Evolutionary conservation across 2,888 invertebrate species (phyloP), one percentile per base, ranked within the genome.

Genomic region (Scaptomyza cyrtandrae): DNA sequence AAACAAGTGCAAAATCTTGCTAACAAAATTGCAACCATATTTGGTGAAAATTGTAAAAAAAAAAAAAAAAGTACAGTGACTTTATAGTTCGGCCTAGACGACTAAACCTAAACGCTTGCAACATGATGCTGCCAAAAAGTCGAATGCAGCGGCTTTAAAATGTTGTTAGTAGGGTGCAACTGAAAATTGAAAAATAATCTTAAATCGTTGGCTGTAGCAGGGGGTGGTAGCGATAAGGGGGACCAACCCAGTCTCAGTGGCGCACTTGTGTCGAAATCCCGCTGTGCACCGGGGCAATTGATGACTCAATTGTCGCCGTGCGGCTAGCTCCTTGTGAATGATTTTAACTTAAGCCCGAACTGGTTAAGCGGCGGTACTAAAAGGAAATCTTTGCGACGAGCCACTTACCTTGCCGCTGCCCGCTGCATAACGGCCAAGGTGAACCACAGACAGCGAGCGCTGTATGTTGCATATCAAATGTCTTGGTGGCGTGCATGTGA

Each of bases 1-100:
- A 37, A 66, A 70, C 78, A 80, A 80, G 73, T 84, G 79, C 75
- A 63, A 78, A 78, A 87, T 85, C 86, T 86, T 77, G 90, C 87
- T 90, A 74, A 69, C 73, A 90, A 88, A 90, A 87, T 83, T 75
- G 56, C 69, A 73, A 71, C 90, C 90, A 89, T 90, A 90, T 88
- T 88, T 75, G 91, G 90, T 72, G 58, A 87, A 90, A 90, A 90
- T 87, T 80, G 65, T 73, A 72, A 66, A 52, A n/a, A n/a, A n/a
- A n/a, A n/a, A n/a, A n/a, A n/a, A n/a, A n/a, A 68, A 78, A 79
- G 37, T 43, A 49, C 45, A 35, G 39, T 78, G 61, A 63, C 55
- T 67, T 56, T 10, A 39, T 50, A 14, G 27, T 56, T 55, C 49
- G 65, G 65, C 57, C 61, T 62, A 60, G 43, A 39, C 65, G 59